phyloP scores from a whole-genome alignment of 2,888 invertebrate species.

The Andricus quercusramuli region DNA sequence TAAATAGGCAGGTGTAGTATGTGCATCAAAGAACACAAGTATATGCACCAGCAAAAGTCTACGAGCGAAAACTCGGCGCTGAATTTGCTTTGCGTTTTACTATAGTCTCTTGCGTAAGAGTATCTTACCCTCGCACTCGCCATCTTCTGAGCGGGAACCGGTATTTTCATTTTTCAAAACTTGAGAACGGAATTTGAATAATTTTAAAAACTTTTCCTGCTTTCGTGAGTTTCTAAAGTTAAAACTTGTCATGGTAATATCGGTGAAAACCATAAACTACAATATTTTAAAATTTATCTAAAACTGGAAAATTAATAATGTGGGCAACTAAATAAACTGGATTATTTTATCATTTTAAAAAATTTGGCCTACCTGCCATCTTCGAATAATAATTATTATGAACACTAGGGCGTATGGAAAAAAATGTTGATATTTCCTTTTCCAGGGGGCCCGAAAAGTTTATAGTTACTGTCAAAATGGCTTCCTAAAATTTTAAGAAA shows the following conservation, averaged over 20 bases:
- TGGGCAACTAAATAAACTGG: too few species aligned
- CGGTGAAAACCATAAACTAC: neutral
- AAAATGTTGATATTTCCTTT: too few species aligned
- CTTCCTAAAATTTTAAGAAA: too few species aligned
- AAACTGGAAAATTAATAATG: too few species aligned
- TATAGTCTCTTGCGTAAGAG: constrained; percentile 20
- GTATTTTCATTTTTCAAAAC: constrained; percentile 38
- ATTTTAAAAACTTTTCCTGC: constrained; percentile 14
- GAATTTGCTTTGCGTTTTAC: constrained; percentile 3
- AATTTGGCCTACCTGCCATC: neutral
- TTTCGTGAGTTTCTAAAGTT: neutral
- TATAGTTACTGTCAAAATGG: too few species aligned
- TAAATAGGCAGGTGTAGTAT: constrained; percentile 10
- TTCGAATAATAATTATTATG: neutral
- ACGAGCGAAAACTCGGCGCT: neutral
- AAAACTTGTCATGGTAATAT: neutral
- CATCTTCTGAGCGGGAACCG: constrained; percentile 34
- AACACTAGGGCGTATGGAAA: too few species aligned
- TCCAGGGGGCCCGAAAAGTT: too few species aligned
- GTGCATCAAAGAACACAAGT: constrained; percentile 10
- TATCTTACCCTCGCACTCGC: constrained; percentile 11
- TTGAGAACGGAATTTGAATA: constrained; percentile 18
- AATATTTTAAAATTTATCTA: neutral
- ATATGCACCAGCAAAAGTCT: constrained; percentile 5
- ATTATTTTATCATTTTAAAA: neutral